Conservation (phyloP, 2,113 vertebrate species). For the Galbula dea region DNA sequence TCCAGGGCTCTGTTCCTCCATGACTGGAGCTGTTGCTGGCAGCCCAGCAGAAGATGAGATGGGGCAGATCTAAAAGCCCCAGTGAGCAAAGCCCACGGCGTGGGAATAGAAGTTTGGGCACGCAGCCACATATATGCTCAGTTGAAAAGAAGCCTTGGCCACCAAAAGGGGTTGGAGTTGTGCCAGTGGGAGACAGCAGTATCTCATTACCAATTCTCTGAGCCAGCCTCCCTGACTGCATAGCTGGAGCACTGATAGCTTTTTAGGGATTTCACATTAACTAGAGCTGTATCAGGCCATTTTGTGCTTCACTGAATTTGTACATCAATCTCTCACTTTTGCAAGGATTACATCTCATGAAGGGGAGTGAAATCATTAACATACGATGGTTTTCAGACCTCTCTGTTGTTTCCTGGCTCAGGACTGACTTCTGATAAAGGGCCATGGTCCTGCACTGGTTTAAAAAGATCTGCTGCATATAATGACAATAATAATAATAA, state of each 20-base stretch:
- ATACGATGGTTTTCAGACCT: not conserved
- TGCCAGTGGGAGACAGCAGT: not conserved
- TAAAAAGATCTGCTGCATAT: not conserved
- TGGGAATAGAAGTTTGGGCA: conserved; percentile 1
- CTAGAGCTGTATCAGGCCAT: not conserved
- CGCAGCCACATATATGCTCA: not conserved
- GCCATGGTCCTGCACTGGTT: not conserved
- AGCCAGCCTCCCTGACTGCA: not conserved
- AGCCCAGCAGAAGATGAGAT: not conserved
- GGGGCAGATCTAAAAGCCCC: not conserved
- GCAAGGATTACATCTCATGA: not conserved
- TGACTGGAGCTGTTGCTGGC: not conserved
- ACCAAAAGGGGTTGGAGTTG: not conserved
- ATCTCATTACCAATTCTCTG: not conserved
- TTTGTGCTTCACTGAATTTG: conserved; percentile 43
- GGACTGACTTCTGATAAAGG: not conserved
- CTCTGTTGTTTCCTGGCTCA: not conserved
- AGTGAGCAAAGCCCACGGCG: not conserved
- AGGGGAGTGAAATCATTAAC: not conserved
- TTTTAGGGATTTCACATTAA: conserved; percentile 46
- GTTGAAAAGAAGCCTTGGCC: not conserved
- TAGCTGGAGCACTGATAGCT: not conserved
- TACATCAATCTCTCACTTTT: conserved; percentile 40
- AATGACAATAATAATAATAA: not conserved
- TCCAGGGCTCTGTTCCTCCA: not conserved